Percentiles rank a stretch among this genome's conserved stretches.
Conservation (phyloP, 37 sponge, comb jelly and placozoan species). For the Sycon ciliatum region DNA sequence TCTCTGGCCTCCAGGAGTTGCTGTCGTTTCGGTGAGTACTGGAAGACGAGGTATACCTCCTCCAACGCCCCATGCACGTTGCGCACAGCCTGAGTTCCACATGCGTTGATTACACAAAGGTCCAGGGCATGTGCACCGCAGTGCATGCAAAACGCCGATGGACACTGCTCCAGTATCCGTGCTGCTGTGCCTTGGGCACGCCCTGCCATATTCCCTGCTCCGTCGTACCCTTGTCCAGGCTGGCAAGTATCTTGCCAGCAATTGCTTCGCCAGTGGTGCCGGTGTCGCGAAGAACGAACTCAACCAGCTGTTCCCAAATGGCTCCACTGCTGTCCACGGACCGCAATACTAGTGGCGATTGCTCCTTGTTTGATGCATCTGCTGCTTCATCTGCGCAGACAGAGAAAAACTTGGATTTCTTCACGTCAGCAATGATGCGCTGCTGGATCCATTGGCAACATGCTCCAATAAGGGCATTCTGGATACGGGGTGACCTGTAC, state of each 20-base stretch:
- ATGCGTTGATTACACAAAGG: no score
- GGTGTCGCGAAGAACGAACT: no score
- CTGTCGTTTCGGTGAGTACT: no score
- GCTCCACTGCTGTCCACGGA: constrained; percentile 28
- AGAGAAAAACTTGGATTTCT: constrained; percentile 24
- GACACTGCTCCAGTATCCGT: neutral
- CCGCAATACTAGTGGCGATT: constrained; percentile 34
- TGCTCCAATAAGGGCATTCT: constrained; percentile 38
- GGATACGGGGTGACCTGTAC: constrained; percentile 33
- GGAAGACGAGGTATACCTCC: no score
- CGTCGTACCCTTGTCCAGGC: neutral
- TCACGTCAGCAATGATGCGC: constrained; percentile 19
- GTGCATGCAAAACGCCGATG: no score
- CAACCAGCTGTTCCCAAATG: no score
- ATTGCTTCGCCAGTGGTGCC: no score
- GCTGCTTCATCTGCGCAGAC: constrained; percentile 45
- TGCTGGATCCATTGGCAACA: constrained; percentile 28
- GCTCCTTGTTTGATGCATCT: constrained; percentile 55
- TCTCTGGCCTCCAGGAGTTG: no score
- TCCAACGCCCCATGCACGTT: no score
- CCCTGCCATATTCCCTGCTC: neutral
- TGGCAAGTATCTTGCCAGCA: neutral
- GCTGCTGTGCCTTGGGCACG: neutral
- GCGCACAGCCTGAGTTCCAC: no score
- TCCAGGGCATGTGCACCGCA: no score